Evolutionary conservation across 2,888 invertebrate genomes (phyloP), one percentile per base, ranked within the genome.

Genomic region (Agrilus mali): DNA sequence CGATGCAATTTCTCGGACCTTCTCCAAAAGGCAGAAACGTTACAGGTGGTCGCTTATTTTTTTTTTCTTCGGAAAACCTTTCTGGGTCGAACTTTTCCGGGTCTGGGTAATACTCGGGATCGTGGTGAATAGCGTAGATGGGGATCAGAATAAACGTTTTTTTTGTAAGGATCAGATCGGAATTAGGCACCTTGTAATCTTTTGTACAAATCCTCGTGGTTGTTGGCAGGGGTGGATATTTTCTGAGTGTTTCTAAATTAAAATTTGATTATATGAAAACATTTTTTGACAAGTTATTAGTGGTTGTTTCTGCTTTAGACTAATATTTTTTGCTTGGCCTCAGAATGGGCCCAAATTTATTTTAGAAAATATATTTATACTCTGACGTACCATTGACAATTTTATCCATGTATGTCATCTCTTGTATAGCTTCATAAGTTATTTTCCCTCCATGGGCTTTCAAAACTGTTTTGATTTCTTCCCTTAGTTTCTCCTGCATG

Each of bases 341-440:
- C n/a, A n/a, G n/a, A n/a, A n/a, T n/a, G n/a, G n/a, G n/a, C n/a
- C n/a, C 20, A 20, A 20, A 20, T 4, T 20, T 20, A 6, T 20
- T 20, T 20, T 20, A 20, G 20, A n/a, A n/a, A n/a, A n/a, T n/a
- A n/a, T n/a, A n/a, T n/a, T n/a, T n/a, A 20, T 20, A 20, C 20
- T 6, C 5, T 27, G 10, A 44, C 22, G 6, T 38, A 61, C 63
- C 65, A 40, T 55, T 50, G 5, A 65, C 46, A 7, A 61, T 58
- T 49, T 58, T 58, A 40, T 66, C 64, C 45, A 67, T 49, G 46
- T 66, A 66, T 4, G 53, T 52, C 63, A 68, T 59, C 22, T 61
- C 59, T 37, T 52, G 49, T 3, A 67, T 41, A 7, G 59, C 54
- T 33, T 67, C 65, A 43, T 65, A 66, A 2, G 59, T 61, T 1